Base-by-base conservation (phyloP, 2,888 invertebrate species). In the Cecidostiba fungosa region DNA sequence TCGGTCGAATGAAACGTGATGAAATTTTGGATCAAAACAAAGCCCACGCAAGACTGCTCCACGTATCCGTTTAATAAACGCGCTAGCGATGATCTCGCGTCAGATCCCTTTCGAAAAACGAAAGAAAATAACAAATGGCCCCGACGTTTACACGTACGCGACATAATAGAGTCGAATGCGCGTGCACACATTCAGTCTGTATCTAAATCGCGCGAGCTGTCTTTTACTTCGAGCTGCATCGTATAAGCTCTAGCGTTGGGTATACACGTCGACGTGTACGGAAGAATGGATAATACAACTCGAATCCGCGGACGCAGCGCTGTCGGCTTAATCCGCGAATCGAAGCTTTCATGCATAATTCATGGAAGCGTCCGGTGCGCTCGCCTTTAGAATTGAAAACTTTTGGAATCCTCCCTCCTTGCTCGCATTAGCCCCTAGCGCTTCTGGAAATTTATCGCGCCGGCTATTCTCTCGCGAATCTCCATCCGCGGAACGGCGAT, bases 271-370 rank as follows among this genome's bases (percentile, higher is more conserved):
- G 39, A 50, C 87, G 87, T 43, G 43, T 43, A 43, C 85, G 88
- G 88, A 89, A 90, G 90, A 90, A 91, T 90, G 90, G 90, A 89
- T 90, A 90, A 89, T 89, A 87, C 89, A 89, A 89, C 88, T 89
- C 89, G 89, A 89, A 91, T 59, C 8, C 91, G 89, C 90, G 90
- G 78, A 79, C 77, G 78, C 26, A 14, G 73, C n/a, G 54, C n/a
- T n/a, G 80, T 77, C 39, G 29, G 90, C 90, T 92, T 92, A 92
- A 92, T 92, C 92, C 92, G 91, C 91, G 92, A 93, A 93, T 93
- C 92, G 92, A 92, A 92, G 92, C 92, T 92, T 91, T 91, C 90
- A 92, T 92, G 92, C 92, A 92, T 92, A 91, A 92, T 92, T 92
- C 92, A 92, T 91, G 83, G 78, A 81, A 85, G 84, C 81, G 85